A percentile compares a stretch with the other conserved stretches of the same genome.
Conservation (phyloP, 2,797 vertebrate genomes). For the Peromyscus nudipes region DNA sequence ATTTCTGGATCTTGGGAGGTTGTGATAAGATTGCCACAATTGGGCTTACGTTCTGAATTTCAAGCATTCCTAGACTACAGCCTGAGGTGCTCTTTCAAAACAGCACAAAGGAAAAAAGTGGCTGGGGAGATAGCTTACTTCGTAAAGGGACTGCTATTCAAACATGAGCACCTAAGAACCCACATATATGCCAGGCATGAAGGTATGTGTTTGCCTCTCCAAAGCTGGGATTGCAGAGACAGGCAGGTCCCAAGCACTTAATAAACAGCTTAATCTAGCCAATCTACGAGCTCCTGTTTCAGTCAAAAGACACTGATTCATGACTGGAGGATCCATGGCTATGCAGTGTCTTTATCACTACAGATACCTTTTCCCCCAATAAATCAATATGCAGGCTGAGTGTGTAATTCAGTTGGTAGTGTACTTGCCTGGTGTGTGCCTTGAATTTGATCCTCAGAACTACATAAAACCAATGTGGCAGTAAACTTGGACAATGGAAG, state of each 20-base stretch:
- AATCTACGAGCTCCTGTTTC: neutral
- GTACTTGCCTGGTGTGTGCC: neutral
- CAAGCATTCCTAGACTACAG: neutral
- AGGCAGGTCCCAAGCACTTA: neutral
- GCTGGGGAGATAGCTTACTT: neutral
- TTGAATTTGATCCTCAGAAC: neutral
- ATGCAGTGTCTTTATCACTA: neutral
- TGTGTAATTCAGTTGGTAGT: neutral
- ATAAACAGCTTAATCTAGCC: neutral
- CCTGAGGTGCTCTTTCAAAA: neutral
- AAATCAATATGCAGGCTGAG: neutral
- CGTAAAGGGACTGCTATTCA: neutral
- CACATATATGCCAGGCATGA: neutral
- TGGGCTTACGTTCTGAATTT: too few species aligned
- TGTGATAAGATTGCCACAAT: neutral
- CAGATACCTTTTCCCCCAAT: neutral
- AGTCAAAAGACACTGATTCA: neutral
- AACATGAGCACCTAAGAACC: neutral
- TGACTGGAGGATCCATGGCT: neutral
- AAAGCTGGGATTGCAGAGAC: too few species aligned
- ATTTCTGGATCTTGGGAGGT: neutral
- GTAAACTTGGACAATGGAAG: neutral
- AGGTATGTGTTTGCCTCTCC: neutral
- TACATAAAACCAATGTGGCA: neutral
- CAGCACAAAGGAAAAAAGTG: neutral